Evolutionary conservation across 2,113 vertebrate species (phyloP).

Genomic region (Pterocles orientalis): DNA sequence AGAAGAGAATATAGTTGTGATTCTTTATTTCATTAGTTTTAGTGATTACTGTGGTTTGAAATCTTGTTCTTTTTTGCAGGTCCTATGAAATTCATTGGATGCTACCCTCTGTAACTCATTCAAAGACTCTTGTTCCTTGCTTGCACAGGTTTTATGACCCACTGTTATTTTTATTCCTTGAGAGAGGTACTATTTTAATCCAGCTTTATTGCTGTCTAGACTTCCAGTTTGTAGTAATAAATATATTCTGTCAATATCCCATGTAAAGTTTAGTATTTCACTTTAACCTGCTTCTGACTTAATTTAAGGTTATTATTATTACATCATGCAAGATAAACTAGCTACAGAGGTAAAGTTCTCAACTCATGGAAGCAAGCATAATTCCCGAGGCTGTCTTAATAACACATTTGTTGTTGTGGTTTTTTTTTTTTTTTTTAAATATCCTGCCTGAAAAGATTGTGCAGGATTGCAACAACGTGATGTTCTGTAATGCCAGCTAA

Average conservation of each 20-base stretch:
- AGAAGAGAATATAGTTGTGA: neutral
- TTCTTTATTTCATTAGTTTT: neutral
- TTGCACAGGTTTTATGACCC: neutral
- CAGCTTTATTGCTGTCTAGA: neutral
- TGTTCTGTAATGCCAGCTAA: neutral
- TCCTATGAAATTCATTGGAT: neutral
- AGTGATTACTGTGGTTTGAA: neutral
- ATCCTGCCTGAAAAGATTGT: neutral
- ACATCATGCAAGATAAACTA: neutral
- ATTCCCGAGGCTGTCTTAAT: neutral
- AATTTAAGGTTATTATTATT: neutral
- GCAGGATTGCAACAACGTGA: neutral
- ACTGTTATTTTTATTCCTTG: neutral
- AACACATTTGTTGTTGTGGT: neutral
- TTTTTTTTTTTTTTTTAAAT: neutral
- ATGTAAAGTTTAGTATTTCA: neutral
- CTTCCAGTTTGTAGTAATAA: neutral
- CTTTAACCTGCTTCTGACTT: neutral
- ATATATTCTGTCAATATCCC: neutral
- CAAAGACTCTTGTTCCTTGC: neutral
- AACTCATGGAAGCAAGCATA: neutral
- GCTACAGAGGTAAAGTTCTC: neutral
- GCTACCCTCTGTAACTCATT: neutral
- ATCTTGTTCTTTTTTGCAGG: neutral
- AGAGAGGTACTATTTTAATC: neutral